Evolutionary conservation across 2,113 vertebrate genomes (phyloP), one percentile per base, ranked within the genome.

Genomic region (Ceyx margarethae): DNA sequence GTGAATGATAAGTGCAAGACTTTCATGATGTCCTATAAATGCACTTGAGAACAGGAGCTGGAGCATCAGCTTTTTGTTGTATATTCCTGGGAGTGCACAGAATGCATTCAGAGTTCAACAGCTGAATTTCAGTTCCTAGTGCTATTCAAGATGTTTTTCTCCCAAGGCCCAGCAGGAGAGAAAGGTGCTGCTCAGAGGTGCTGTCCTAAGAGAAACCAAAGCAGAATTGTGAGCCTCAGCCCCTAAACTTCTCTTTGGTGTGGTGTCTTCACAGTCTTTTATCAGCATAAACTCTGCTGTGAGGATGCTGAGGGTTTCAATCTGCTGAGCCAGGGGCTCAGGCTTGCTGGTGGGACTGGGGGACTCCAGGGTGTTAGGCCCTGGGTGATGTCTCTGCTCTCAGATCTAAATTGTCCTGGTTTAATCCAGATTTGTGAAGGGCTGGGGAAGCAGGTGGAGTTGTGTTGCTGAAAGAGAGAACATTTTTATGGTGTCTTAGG

Each of bases 321-420:
- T 18, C 6, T 48, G 6, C 51, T 33, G 23, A 50, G 45, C 6
- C 18, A 13, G 67, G 67, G 58, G 13, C 37, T 64, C 26, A 0
- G 4, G 50, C 51, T 71, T 21, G 8, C 14, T 25, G 28, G 14
- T 67, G 54, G 37, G 46, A 58, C 8, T 15, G 13, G 10, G 35
- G 65, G 50, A 16, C 58, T 77, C 23, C 13, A 5, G 61, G 75
- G 19, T 71, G 33, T 48, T 46, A 40, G 40, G 28, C 37, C 33
- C 45, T 28, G 33, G 21, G 18, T 72, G 3, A 2, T 11, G 11
- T 50, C 10, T 74, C 33, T 0, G 0, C 54, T 73, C 12, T 43
- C 37, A 67, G 50, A 51, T 40, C 31, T 62, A 5, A 37, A 19
- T 45, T 45, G 20, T 33, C 20, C 1, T 42, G 10, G 23, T 67